phyloP scores from a whole-genome alignment of 2,797 vertebrate species.

The Paguma larvata region DNA sequence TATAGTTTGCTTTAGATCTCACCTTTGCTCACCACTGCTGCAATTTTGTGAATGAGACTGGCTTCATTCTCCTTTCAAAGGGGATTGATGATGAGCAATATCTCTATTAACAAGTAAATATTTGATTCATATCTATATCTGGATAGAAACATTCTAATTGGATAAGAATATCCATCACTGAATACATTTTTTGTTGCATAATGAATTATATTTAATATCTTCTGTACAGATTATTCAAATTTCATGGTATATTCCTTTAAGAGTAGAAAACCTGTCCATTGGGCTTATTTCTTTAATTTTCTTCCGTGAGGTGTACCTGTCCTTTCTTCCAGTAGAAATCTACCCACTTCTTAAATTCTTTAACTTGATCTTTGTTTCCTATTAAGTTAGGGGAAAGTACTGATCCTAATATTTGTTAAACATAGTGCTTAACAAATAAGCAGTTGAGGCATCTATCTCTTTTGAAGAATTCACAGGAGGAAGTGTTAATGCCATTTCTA shows the following conservation, averaged over 20 bases:
- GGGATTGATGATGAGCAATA: constrained; percentile 18
- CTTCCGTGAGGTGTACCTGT: neutral
- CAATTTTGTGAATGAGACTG: neutral
- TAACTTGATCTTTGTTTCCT: neutral
- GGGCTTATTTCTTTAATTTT: neutral
- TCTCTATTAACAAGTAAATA: constrained; percentile 1
- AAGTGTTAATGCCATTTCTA: neutral
- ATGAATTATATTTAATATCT: neutral
- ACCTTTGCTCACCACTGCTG: neutral
- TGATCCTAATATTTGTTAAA: neutral
- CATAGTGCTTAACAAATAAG: neutral
- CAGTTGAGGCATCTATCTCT: neutral
- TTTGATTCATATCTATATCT: neutral
- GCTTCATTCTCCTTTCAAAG: constrained; percentile 45
- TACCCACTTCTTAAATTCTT: neutral
- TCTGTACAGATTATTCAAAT: neutral
- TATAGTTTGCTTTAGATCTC: constrained; percentile 64
- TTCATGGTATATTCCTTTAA: neutral
- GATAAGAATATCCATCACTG: neutral
- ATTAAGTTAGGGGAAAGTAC: neutral
- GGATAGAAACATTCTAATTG: neutral
- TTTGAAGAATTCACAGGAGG: neutral
- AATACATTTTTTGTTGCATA: neutral
- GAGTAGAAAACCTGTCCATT: neutral
- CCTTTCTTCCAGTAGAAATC: neutral